Evolutionary conservation across 1,140 invertebrate species (phyloP).

Genomic region (Tetramorium alpestre): DNA sequence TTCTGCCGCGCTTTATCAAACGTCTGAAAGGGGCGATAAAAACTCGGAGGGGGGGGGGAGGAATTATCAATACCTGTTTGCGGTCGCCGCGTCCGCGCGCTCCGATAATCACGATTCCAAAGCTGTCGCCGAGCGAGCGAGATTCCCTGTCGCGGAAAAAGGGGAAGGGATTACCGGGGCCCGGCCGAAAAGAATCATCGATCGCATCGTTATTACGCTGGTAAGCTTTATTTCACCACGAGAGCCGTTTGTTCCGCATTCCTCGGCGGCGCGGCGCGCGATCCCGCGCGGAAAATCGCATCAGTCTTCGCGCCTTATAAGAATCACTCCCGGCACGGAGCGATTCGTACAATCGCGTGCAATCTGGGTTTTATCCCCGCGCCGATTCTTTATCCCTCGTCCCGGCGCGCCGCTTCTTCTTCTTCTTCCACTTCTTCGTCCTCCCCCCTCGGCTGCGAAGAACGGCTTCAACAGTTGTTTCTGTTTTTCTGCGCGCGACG

Average conservation of each 20-base stretch:
- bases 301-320: constrained; percentile 36
- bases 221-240: constrained; percentile 24
- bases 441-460: not conserved
- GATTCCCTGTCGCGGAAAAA: constrained; percentile 1
- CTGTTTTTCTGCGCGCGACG: constrained; percentile 74
- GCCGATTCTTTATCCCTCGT: constrained; percentile 51
- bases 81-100: not conserved
- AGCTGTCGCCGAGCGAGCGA: constrained; percentile 2
- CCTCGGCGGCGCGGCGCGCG: not conserved
- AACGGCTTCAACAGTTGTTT: constrained; percentile 70
- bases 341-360: constrained; percentile 55
- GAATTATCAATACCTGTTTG: constrained; percentile 19
- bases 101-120: constrained; percentile 48
- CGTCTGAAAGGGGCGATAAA: not conserved
- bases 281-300: constrained; percentile 40
- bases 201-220: constrained; percentile 33
- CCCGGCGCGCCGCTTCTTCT: constrained; percentile 24
- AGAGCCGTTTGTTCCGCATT: too few relatives aligned
- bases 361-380: constrained; percentile 55
- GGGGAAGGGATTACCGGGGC: not conserved
- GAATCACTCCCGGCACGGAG: constrained; percentile 53
- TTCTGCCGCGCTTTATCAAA: not conserved
- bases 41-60: not conserved
- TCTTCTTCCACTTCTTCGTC: too few relatives aligned
- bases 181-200: constrained; percentile 20